These are phyloP conservation scores for Bombylius major DNA, from an alignment of 2,888 invertebrate species.

Conservation along the genomic window DNA sequence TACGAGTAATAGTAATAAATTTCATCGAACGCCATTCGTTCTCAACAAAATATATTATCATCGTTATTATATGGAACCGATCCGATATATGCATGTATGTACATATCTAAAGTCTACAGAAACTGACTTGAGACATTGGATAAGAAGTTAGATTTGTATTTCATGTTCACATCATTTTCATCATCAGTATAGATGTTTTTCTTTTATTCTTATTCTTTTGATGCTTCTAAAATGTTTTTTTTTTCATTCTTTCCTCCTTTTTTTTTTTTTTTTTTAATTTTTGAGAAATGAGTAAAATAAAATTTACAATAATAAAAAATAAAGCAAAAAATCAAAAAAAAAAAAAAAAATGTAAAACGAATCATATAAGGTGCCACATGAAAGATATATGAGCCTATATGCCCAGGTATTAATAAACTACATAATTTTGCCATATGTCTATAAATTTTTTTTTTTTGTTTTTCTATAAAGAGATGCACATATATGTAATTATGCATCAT, in stretches of 20 bases:
- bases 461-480: background rate
- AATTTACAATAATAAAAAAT: background rate
- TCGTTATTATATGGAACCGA: background rate
- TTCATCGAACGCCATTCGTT: conserved; percentile 13
- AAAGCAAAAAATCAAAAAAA: background rate
- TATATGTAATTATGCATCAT: background rate
- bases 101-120: no score
- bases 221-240: no score
- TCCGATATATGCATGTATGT: background rate
- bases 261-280: background rate
- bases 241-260: no score
- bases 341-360: background rate
- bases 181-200: no score
- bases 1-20: conserved; percentile 11
- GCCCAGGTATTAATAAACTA: background rate
- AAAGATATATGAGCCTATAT: conserved; percentile 12
- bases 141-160: no score
- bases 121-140: no score
- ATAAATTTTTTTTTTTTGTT: background rate
- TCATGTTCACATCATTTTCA: background rate
- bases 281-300: background rate
- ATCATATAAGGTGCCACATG: conserved; percentile 10
- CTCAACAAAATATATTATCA: conserved; percentile 10
- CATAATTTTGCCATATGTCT: no score
- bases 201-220: no score